Percentiles rank a stretch among this genome's conserved stretches.
These are phyloP conservation scores for Lasaia peninsularis DNA, from an alignment of 1,140 invertebrate species.

Conservation along the genomic window DNA sequence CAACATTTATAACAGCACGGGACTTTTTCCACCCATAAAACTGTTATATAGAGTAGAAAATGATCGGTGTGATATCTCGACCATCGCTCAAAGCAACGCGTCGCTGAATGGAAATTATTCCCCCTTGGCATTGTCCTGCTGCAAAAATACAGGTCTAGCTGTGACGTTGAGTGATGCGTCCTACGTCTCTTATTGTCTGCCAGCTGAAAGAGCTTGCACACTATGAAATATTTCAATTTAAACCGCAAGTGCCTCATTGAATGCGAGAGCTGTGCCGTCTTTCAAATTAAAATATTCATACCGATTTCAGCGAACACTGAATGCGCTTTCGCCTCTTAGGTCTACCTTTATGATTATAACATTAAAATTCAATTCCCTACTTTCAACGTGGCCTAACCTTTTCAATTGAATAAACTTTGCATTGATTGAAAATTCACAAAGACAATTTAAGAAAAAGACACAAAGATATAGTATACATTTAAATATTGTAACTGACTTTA, in stretches of 20 bases:
- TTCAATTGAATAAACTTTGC: background rate
- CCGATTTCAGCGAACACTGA: slow-evolving; percentile 41
- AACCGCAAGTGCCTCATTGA: slow-evolving; percentile 33
- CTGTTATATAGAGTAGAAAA: slow-evolving; percentile 8
- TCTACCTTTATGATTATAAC: slow-evolving; percentile 1
- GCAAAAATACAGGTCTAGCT: slow-evolving; percentile 64
- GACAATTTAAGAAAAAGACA: too few species aligned
- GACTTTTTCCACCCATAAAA: background rate
- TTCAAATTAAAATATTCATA: slow-evolving; percentile 66
- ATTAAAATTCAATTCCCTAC: slow-evolving; percentile 5
- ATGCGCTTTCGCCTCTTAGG: slow-evolving; percentile 37
- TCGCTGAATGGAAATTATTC: slow-evolving; percentile 64
- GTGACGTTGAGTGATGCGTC: slow-evolving; percentile 71
- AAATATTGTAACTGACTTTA: too few species aligned
- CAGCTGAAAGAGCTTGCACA: slow-evolving; percentile 67
- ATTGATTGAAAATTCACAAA: background rate
- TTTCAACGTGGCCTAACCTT: background rate
- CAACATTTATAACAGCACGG: background rate
- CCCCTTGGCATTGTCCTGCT: slow-evolving; percentile 64
- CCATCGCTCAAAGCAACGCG: slow-evolving; percentile 44
- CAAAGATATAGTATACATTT: too few species aligned
- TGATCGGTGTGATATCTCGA: slow-evolving; percentile 11
- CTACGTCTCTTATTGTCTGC: slow-evolving; percentile 60
- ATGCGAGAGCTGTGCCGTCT: slow-evolving; percentile 29
- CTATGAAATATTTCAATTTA: slow-evolving; percentile 73